Evolutionary conservation across 1,140 invertebrate genomes (phyloP), one percentile per base, ranked within the genome.

Genomic region (Ridgeia piscesae): DNA sequence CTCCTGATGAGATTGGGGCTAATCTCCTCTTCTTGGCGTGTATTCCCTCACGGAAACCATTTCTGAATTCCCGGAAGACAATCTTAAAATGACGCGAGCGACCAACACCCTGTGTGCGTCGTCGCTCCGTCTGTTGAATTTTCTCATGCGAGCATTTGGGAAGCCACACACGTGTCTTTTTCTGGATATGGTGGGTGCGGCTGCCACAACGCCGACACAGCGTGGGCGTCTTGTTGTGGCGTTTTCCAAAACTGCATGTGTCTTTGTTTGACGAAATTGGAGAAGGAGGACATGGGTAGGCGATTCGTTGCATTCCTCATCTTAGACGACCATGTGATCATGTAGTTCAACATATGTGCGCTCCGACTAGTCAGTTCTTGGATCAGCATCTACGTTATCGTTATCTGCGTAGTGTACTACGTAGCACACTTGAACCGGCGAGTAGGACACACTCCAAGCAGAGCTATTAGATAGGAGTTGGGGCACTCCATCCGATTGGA

Each of bases 191-290:
- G 95, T 99, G 99, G 0, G 98, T 98, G 90, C 98, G 98, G 92
- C 98, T 97, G 93, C 99, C 99, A 97, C 99, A 99, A 95, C 99
- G 97, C 95, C 99, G 97, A 96, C 99, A 99, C 96, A 99, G 96
- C 17, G 99, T 99, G 97, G 99, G 99, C 94, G 99, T 99, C 97
- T 99, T 99, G 97, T 99, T 99, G 94, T 99, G 98, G 95, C 99
- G 98, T 97, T 99, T 99, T 97, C 99, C 99, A 98, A 99, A 99
- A 96, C 98, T 99, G 94, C 98, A 99, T 93, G 99, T 99, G 97
- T 99, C 99, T 77, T 77, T 77, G 58, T 77, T 77, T 77, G 58
- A 77, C 58, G 58, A 77, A 77, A 77, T 77, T 77, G 58, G 58
- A 21, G 42, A 77, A 77, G 27, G 58, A 77, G 58, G 27, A 9